Conservation (phyloP, 2,113 vertebrate genomes). For the Seriola aureovittata region DNA sequence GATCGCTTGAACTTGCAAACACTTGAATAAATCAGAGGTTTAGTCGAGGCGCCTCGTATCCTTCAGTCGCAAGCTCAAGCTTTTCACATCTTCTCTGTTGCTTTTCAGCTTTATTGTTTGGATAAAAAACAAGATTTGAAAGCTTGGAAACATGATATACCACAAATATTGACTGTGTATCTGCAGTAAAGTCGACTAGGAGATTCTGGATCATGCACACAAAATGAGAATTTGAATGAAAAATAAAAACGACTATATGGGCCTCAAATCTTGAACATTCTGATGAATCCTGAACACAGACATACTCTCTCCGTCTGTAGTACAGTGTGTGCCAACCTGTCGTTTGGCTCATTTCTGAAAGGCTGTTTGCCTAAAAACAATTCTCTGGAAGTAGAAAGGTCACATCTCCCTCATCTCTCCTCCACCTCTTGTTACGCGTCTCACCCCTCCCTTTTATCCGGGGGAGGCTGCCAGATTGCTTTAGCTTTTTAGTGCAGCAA, state of each 20-base stretch:
- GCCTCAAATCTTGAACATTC: not conserved
- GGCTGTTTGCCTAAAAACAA: constrained; percentile 92
- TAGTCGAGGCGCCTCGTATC: not conserved
- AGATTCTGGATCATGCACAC: not conserved
- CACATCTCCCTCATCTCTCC: constrained; percentile 79
- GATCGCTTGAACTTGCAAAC: constrained; percentile 34
- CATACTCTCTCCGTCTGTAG: constrained; percentile 54
- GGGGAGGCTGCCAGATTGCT: constrained; percentile 89
- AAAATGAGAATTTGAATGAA: not conserved
- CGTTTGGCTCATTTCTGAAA: constrained; percentile 87
- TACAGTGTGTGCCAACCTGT: constrained; percentile 80
- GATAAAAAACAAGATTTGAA: not conserved
- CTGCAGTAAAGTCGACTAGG: not conserved
- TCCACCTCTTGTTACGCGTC: constrained; percentile 58
- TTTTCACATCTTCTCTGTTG: not conserved
- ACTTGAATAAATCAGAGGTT: constrained; percentile 38
- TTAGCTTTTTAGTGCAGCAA: constrained; percentile 89
- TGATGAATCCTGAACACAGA: not conserved
- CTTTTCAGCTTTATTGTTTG: constrained; percentile 10
- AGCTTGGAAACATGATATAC: constrained; percentile 15
- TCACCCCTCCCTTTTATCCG: constrained; percentile 69
- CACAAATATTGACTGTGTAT: not conserved
- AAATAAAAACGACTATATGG: not conserved
- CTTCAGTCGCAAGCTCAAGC: constrained; percentile 8
- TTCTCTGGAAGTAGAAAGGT: constrained; percentile 87